phyloP scores from a whole-genome alignment of 2,113 vertebrate genomes.

The Colaptes auratus region DNA sequence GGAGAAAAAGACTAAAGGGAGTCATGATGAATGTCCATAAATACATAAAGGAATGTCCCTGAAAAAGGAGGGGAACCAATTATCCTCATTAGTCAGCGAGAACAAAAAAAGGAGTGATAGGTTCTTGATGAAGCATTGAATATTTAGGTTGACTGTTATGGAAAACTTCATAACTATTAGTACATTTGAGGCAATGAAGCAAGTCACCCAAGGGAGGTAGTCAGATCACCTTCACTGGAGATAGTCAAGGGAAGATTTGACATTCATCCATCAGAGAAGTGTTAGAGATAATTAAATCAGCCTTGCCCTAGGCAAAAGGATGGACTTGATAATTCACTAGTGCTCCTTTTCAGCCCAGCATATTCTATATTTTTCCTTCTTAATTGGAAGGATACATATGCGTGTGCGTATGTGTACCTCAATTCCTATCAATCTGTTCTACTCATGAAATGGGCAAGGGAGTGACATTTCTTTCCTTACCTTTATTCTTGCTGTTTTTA shows the following conservation, averaged over 20 bases:
- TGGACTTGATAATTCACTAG: constrained; percentile 59
- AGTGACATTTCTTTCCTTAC: background rate
- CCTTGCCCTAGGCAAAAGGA: constrained; percentile 52
- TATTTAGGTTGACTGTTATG: constrained; percentile 53
- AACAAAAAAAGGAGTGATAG: background rate
- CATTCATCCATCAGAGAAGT: constrained; percentile 63
- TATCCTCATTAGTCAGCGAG: constrained; percentile 61
- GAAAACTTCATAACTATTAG: constrained; percentile 56
- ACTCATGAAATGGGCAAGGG: background rate
- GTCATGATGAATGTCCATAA: constrained; percentile 59
- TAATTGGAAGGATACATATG: constrained; percentile 35
- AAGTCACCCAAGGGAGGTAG: constrained; percentile 60
- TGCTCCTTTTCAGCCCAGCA: constrained; percentile 37
- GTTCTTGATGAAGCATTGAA: constrained; percentile 37
- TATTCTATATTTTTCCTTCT: constrained; percentile 50
- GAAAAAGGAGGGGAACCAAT: constrained; percentile 63
- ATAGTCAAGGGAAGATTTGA: constrained; percentile 62
- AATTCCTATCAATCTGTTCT: background rate
- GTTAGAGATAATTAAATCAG: constrained; percentile 66
- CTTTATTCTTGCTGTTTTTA: background rate
- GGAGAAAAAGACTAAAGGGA: constrained; percentile 60
- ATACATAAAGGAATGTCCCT: constrained; percentile 50
- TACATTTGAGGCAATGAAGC: constrained; percentile 54
- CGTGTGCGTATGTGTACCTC: background rate
- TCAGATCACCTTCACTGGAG: constrained; percentile 63